phyloP scores from a whole-genome alignment of 2,113 vertebrate genomes.

The Parus major region DNA sequence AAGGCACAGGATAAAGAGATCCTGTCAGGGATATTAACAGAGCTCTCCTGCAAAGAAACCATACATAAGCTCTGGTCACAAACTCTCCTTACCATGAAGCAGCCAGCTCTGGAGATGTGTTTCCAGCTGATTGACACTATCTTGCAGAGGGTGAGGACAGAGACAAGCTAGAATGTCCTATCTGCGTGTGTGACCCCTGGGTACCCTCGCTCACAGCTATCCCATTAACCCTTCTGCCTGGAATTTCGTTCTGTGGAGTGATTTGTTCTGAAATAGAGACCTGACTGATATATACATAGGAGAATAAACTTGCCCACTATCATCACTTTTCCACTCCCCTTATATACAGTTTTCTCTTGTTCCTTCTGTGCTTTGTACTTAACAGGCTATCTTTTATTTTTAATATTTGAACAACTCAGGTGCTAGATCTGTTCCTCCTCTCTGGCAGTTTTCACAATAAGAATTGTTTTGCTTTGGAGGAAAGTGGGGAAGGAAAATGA shows the following conservation, averaged over 20 bases:
- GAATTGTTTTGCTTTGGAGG: not conserved
- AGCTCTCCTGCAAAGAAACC: not conserved
- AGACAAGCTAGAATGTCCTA: not conserved
- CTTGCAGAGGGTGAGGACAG: not conserved
- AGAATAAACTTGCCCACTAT: not conserved
- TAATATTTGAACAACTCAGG: not conserved
- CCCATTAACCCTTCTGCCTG: not conserved
- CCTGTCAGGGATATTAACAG: not conserved
- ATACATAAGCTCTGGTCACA: not conserved
- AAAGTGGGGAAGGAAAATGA: not conserved
- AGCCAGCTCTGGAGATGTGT: not conserved
- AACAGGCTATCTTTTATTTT: not conserved
- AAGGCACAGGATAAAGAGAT: slow-evolving; percentile 9
- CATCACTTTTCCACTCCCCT: not conserved
- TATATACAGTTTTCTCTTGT: not conserved
- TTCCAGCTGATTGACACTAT: slow-evolving; percentile 12
- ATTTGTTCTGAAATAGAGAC: slow-evolving; percentile 12
- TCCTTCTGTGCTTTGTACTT: not conserved
- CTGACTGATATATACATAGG: not conserved
- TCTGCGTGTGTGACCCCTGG: not conserved
- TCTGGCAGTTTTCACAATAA: not conserved
- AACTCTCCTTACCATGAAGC: not conserved
- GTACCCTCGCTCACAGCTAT: not conserved
- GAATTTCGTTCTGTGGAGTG: not conserved
- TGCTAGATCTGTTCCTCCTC: not conserved